A percentile compares a stretch with the other conserved stretches of the same genome.
Evolutionary conservation across 64 coral and sea anemone species (phyloP).

Genomic region (Pocillopora verrucosa): DNA sequence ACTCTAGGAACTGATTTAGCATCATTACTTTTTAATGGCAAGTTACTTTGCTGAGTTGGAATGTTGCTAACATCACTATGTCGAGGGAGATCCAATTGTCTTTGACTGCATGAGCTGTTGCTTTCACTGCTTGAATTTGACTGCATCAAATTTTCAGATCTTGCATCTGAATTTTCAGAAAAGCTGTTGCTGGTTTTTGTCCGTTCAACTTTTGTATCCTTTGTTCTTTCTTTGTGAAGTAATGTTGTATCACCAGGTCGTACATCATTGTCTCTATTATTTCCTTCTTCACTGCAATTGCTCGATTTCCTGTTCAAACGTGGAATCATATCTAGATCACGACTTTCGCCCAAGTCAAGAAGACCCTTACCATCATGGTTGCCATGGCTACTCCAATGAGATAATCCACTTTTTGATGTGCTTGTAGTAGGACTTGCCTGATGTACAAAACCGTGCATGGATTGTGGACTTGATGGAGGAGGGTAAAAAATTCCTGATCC

Average conservation of each 20-base stretch:
- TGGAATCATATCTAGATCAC: slow-evolving; percentile 28
- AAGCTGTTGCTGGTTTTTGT: slow-evolving; percentile 11
- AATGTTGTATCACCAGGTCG: slow-evolving; percentile 8
- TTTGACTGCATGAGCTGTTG: slow-evolving; percentile 4
- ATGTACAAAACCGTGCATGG: slow-evolving; percentile 84
- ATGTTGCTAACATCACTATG: slow-evolving; percentile 25
- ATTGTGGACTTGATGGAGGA: slow-evolving; percentile 71
- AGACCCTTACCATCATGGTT: slow-evolving; percentile 77
- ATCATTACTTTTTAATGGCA: slow-evolving; percentile 44
- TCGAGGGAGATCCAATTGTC: neutral
- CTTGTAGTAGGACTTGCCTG: slow-evolving; percentile 65
- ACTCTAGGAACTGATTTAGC: neutral
- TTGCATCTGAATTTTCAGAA: slow-evolving; percentile 30
- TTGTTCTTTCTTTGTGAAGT: slow-evolving; percentile 48
- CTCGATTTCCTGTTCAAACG: slow-evolving; percentile 15
- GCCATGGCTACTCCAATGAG: slow-evolving; percentile 80
- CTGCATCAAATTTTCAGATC: slow-evolving; percentile 19
- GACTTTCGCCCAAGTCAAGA: slow-evolving; percentile 62
- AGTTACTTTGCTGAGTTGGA: slow-evolving; percentile 44
- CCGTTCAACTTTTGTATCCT: slow-evolving; percentile 31
- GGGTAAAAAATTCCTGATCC: slow-evolving; percentile 95
- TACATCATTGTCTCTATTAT: slow-evolving; percentile 62
- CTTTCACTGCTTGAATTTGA: slow-evolving; percentile 34
- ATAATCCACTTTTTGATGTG: slow-evolving; percentile 34
- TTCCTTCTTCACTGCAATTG: slow-evolving; percentile 38